Percentiles rank a stretch among this genome's conserved stretches.
phyloP scores from a whole-genome alignment of 2,888 invertebrate species.

The Idaea biselata region DNA sequence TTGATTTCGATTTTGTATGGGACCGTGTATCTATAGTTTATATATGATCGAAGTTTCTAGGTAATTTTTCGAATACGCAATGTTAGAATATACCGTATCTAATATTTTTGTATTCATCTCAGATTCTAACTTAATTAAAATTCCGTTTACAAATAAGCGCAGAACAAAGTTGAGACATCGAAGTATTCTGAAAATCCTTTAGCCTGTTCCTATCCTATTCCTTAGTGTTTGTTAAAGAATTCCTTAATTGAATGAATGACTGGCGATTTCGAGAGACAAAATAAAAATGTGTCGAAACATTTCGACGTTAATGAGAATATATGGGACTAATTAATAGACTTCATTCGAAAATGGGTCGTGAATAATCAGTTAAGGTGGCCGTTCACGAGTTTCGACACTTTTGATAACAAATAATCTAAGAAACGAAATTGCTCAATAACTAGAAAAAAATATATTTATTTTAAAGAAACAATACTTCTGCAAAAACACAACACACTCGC shows the following conservation, averaged over 20 bases:
- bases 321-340: slow-evolving; percentile 35
- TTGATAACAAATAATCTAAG: too few species aligned
- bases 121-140: slow-evolving; percentile 62
- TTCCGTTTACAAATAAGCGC: slow-evolving; percentile 54
- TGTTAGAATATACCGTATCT: too few species aligned
- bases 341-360: slow-evolving; percentile 20
- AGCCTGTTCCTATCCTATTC: slow-evolving; percentile 49
- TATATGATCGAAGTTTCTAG: too few species aligned
- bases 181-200: slow-evolving; percentile 60
- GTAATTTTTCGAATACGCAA: too few species aligned
- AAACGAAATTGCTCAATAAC: too few species aligned
- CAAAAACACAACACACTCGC: too few species aligned
- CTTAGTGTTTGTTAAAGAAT: slow-evolving; percentile 59
- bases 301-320: slow-evolving; percentile 71
- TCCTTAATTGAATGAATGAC: slow-evolving; percentile 76
- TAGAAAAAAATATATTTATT: too few species aligned
- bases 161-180: slow-evolving; percentile 47
- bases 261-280: slow-evolving; percentile 60
- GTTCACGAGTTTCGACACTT: slow-evolving; percentile 3
- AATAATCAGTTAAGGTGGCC: slow-evolving; percentile 19
- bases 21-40: too few species aligned
- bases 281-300: slow-evolving; percentile 56
- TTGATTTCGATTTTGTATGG: too few species aligned
- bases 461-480: too few species aligned
- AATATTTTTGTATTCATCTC: too few species aligned